A percentile compares a stretch with the other conserved stretches of the same genome.
These are phyloP conservation scores for Cyclina sinensis DNA, from an alignment of 1,140 invertebrate species.

Conservation along the genomic window DNA sequence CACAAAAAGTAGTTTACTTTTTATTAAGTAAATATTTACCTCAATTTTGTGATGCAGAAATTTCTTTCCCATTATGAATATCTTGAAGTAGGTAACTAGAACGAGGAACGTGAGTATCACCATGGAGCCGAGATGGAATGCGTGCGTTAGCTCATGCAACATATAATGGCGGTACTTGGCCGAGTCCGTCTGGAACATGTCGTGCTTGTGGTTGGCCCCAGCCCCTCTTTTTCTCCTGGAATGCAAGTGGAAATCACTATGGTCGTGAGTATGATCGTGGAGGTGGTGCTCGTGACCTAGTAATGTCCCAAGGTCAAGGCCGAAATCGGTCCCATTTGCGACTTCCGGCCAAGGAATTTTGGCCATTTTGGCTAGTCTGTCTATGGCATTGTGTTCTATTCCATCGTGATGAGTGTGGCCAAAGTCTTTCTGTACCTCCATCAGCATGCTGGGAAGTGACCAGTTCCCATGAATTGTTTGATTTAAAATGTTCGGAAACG, in stretches of 20 bases:
- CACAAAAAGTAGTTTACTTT: no score
- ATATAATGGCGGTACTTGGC: conserved; percentile 73
- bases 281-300: conserved; percentile 57
- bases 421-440: conserved; percentile 64
- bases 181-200: conserved; percentile 66
- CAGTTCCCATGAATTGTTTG: conserved; percentile 68
- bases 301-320: conserved; percentile 24
- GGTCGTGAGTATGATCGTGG: conserved; percentile 62
- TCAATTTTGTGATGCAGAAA: conserved; percentile 82
- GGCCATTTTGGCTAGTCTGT: conserved; percentile 22
- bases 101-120: conserved; percentile 80
- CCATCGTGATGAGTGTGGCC: conserved; percentile 52
- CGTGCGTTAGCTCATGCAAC: conserved; percentile 81
- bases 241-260: conserved; percentile 62
- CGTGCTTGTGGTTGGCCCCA: conserved; percentile 74
- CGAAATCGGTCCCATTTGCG: neutral
- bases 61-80: conserved; percentile 83
- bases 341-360: conserved; percentile 33
- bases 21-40: conserved; percentile 73
- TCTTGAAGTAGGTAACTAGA: conserved; percentile 80
- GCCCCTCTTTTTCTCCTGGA: conserved; percentile 63
- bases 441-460: conserved; percentile 72
- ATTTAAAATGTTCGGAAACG: conserved; percentile 78
- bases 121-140: conserved; percentile 82
- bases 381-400: conserved; percentile 37